Conservation (phyloP, 2,888 invertebrate genomes). For the Xylota sylvarum region DNA sequence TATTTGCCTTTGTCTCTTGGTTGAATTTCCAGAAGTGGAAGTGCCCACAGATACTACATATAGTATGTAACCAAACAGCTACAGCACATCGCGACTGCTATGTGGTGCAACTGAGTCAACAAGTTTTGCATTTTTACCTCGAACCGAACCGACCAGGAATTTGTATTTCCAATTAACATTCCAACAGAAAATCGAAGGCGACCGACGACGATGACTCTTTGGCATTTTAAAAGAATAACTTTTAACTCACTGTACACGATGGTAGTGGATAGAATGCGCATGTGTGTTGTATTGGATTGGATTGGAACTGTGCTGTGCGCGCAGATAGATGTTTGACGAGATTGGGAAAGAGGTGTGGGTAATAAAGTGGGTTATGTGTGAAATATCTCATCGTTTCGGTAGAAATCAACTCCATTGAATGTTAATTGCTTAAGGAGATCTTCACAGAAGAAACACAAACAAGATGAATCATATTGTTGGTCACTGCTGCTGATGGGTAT, state of each 20-base stretch:
- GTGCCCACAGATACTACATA: slow-evolving; percentile 52
- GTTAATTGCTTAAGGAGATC: slow-evolving; percentile 55
- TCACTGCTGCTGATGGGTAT: slow-evolving; percentile 4
- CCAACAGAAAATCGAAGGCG: slow-evolving; percentile 54
- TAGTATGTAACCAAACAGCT: slow-evolving; percentile 52
- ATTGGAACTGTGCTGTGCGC: background rate
- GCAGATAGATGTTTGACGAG: slow-evolving; percentile 54
- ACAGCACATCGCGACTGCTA: slow-evolving; percentile 36
- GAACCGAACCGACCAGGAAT: slow-evolving; percentile 73
- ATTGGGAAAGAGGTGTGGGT: slow-evolving; percentile 70
- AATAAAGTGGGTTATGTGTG: slow-evolving; percentile 75
- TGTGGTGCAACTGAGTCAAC: slow-evolving; percentile 75
- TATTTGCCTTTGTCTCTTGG: slow-evolving; percentile 74
- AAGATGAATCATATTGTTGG: slow-evolving; percentile 37
- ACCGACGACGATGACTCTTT: slow-evolving; percentile 66
- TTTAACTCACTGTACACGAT: slow-evolving; percentile 45
- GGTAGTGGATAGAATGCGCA: background rate
- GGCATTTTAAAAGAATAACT: slow-evolving; percentile 59
- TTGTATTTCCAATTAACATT: slow-evolving; percentile 77
- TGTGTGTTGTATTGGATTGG: slow-evolving; percentile 6
- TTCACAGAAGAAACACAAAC: slow-evolving; percentile 25
- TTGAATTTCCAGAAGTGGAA: slow-evolving; percentile 64
- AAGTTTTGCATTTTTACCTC: slow-evolving; percentile 77
- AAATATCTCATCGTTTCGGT: slow-evolving; percentile 73
- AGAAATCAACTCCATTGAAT: slow-evolving; percentile 69